phyloP scores from a whole-genome alignment of 2,113 vertebrate species.

The Spheniscus mendiculus region DNA sequence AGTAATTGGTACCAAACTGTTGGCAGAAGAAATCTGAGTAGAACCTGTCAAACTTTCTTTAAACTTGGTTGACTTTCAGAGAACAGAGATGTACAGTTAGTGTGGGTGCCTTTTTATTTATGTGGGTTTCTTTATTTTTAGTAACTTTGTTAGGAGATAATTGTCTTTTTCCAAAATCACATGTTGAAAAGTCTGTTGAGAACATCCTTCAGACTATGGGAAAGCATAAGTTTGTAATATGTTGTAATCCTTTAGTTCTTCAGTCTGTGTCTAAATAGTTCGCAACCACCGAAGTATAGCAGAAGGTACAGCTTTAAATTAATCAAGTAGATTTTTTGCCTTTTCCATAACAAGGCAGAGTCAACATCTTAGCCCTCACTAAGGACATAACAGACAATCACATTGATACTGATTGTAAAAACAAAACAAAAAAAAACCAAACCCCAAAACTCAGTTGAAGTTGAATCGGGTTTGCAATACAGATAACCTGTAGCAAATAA shows the following conservation, averaged over 20 bases:
- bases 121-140: not conserved
- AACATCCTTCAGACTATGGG: not conserved
- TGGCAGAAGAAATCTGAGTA: not conserved
- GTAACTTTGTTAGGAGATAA: not conserved
- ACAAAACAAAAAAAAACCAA: too few species aligned
- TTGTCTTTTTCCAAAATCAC: not conserved
- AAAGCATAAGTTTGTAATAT: not conserved
- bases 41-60: not conserved
- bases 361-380: not conserved
- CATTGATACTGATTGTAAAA: not conserved
- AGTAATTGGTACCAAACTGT: not conserved
- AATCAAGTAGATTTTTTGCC: not conserved
- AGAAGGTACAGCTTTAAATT: not conserved
- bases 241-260: not conserved
- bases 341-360: not conserved
- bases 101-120: not conserved
- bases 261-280: not conserved
- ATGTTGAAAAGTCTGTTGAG: not conserved
- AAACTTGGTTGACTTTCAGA: not conserved
- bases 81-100: not conserved
- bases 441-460: not conserved
- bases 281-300: not conserved
- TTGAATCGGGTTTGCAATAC: not conserved
- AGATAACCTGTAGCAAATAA: not conserved
- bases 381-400: not conserved